A percentile compares a stretch with the other conserved stretches of the same genome.
Evolutionary conservation across 2,113 vertebrate species (phyloP).

Genomic region (Urocitellus parryii): DNA sequence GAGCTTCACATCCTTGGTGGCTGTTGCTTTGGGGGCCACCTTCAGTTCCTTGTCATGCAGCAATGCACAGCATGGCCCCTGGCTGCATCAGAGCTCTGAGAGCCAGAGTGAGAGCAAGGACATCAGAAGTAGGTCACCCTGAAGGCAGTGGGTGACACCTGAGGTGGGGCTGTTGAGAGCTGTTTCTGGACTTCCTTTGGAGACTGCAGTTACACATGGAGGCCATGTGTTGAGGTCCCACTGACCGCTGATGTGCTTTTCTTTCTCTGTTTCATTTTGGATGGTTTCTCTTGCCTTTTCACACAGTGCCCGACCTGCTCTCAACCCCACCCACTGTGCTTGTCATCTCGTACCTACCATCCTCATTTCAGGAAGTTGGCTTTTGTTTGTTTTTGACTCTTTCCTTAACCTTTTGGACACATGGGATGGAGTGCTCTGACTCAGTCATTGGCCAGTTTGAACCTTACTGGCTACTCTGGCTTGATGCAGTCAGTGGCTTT

Average conservation of each 20-base stretch:
- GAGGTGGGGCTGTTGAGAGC: not conserved
- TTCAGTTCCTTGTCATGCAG: not conserved
- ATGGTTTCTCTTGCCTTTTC: not conserved
- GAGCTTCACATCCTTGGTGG: not conserved
- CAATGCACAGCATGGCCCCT: rapidly evolving
- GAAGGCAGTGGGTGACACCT: rapidly evolving
- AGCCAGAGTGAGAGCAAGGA: not conserved
- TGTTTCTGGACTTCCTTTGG: not conserved
- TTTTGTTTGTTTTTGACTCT: not conserved
- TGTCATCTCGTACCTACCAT: rapidly evolving
- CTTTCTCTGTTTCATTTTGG: not conserved
- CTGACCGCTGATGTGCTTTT: rapidly evolving
- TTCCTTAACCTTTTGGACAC: not conserved
- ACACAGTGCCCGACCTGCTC: rapidly evolving
- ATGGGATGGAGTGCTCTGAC: rapidly evolving
- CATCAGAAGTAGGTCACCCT: not conserved
- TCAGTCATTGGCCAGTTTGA: not conserved
- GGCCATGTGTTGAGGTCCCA: no score
- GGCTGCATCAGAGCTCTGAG: not conserved
- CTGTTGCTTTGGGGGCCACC: not conserved
- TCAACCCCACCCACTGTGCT: rapidly evolving
- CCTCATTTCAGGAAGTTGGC: rapidly evolving
- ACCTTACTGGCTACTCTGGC: not conserved
- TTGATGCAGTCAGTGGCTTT: rapidly evolving
- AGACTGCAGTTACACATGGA: rapidly evolving